These are phyloP conservation scores for Melanocharis versteri DNA, from an alignment of 2,113 vertebrate genomes.

Conservation along the genomic window DNA sequence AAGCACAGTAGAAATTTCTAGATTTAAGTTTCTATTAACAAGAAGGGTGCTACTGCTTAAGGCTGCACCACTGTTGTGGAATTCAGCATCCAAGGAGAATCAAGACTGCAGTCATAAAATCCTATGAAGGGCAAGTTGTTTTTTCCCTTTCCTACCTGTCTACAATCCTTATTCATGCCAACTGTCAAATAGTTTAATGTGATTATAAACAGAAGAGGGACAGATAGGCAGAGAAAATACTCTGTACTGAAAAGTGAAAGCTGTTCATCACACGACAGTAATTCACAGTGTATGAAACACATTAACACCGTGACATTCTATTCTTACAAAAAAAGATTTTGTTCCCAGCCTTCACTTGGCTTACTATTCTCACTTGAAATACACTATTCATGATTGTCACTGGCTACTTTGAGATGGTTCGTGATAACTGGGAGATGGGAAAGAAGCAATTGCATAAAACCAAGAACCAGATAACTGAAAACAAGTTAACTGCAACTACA, in stretches of 20 bases:
- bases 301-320: constrained; percentile 21
- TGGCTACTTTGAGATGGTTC: background rate
- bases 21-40: background rate
- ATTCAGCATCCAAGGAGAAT: constrained; percentile 2
- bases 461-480: background rate
- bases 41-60: background rate
- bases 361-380: background rate
- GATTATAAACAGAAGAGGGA: constrained; percentile 51
- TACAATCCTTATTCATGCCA: background rate
- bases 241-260: constrained; percentile 53
- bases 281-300: constrained; percentile 48
- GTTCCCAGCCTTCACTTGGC: background rate
- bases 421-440: background rate
- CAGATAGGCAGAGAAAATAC: constrained; percentile 32
- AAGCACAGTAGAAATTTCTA: background rate
- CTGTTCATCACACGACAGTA: constrained; percentile 39
- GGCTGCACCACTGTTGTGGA: background rate
- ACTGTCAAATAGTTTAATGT: constrained; percentile 13
- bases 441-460: background rate
- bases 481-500: background rate
- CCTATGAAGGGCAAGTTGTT: background rate
- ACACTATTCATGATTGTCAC: background rate
- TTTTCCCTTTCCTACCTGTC: constrained; percentile 11
- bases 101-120: constrained; percentile 3
- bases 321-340: constrained; percentile 29